Conservation (phyloP, 2,888 invertebrate genomes). For the Chaetogeoica ovagalla region DNA sequence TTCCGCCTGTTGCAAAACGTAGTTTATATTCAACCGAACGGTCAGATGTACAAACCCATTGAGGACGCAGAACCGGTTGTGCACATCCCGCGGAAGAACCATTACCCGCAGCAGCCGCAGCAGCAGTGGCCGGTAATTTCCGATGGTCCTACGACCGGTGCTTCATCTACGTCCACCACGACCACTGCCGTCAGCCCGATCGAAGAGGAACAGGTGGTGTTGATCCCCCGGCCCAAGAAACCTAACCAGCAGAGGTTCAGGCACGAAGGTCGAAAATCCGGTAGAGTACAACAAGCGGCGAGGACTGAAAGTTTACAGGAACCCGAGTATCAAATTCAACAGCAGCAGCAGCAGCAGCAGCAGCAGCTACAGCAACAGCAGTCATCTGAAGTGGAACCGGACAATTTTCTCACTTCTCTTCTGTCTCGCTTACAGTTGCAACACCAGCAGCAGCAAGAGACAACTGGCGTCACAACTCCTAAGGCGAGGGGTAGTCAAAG, state of each 20-base stretch:
- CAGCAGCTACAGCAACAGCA: neutral
- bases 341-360: neutral
- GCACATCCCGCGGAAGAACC: slow-evolving; percentile 49
- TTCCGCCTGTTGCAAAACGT: slow-evolving; percentile 40
- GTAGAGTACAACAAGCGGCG: neutral
- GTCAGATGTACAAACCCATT: slow-evolving; percentile 31
- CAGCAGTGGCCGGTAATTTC: neutral
- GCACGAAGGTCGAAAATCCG: slow-evolving; percentile 18
- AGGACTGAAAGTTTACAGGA: neutral
- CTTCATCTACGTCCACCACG: neutral
- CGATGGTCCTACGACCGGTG: neutral
- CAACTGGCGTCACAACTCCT: neutral
- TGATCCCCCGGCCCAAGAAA: slow-evolving; percentile 13
- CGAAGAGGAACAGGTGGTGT: slow-evolving; percentile 31
- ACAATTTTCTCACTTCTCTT: slow-evolving; percentile 33
- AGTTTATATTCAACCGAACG: slow-evolving; percentile 44
- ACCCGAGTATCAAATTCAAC: neutral
- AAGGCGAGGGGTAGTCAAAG: slow-evolving; percentile 2
- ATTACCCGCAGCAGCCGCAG: slow-evolving; percentile 4
- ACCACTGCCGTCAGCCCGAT: neutral
- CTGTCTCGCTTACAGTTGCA: neutral
- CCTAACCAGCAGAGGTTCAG: neutral
- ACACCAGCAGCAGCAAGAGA: slow-evolving; percentile 1
- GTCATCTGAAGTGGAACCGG: slow-evolving; percentile 33
- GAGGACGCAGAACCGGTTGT: slow-evolving; percentile 53